phyloP scores from a whole-genome alignment of 1,140 invertebrate species.

The Cherax quadricarinatus region DNA sequence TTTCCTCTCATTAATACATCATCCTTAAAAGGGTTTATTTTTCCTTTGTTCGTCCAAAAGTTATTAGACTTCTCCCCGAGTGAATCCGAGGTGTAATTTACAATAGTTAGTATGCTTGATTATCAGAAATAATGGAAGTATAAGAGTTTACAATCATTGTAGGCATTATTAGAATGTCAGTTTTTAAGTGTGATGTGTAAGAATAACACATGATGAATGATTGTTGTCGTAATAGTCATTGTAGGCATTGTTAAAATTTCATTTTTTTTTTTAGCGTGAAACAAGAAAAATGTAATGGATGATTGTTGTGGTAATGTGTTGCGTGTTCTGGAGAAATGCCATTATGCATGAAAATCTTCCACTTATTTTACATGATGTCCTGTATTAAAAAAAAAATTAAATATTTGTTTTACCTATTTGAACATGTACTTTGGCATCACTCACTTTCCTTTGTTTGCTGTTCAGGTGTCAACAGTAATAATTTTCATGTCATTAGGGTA shows the following conservation, averaged over 20 bases:
- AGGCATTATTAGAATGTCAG: background rate
- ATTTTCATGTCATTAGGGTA: slow-evolving; percentile 37
- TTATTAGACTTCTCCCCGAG: background rate
- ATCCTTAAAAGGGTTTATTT: background rate
- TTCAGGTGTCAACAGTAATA: slow-evolving; percentile 49
- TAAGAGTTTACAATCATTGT: slow-evolving; percentile 1
- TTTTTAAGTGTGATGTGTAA: background rate
- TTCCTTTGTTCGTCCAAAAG: background rate
- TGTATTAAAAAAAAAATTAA: slow-evolving; percentile 23
- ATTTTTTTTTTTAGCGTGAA: background rate
- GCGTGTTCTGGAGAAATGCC: slow-evolving; percentile 38
- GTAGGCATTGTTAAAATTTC: background rate
- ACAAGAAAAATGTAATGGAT: slow-evolving; percentile 1
- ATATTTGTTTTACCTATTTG: slow-evolving; percentile 60
- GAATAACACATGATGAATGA: slow-evolving; percentile 31
- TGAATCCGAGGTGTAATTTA: slow-evolving; percentile 1
- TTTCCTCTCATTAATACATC: background rate
- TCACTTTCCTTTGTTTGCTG: slow-evolving; percentile 27
- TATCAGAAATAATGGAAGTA: background rate
- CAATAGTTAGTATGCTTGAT: background rate
- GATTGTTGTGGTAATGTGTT: slow-evolving; percentile 24
- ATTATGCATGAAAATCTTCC: slow-evolving; percentile 55
- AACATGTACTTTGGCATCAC: slow-evolving; percentile 57
- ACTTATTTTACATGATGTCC: slow-evolving; percentile 35
- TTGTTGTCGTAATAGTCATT: background rate